Percentiles rank a stretch among this genome's conserved stretches.
Conservation (phyloP, 2,797 vertebrate genomes). For the Microcaecilia unicolor region DNA sequence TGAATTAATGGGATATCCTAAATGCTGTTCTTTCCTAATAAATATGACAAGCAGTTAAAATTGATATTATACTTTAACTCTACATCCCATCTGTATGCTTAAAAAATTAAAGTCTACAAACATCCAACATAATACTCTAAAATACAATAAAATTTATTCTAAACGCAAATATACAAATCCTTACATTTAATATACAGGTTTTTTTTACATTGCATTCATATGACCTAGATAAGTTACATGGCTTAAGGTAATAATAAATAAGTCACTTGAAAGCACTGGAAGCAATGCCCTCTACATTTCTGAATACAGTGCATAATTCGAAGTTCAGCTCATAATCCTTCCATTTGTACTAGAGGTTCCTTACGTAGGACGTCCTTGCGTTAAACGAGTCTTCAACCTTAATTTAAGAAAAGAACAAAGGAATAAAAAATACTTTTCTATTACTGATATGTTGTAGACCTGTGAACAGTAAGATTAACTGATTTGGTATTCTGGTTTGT, state of each 20-base stretch:
- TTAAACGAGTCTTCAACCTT: constrained; percentile 61
- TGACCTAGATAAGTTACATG: constrained; percentile 36
- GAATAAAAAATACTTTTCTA: too few species aligned
- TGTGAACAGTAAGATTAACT: too few species aligned
- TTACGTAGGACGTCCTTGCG: constrained; percentile 53
- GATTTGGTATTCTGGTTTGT: too few species aligned
- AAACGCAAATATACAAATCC: constrained; percentile 47
- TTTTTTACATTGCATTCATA: constrained; percentile 27
- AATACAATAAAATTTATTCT: constrained; percentile 25
- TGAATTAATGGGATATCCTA: too few species aligned
- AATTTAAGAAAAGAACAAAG: constrained; percentile 33
- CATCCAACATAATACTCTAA: constrained; percentile 20
- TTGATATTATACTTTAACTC: too few species aligned
- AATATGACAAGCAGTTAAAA: too few species aligned
- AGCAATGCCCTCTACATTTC: constrained; percentile 17
- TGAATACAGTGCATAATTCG: constrained; percentile 19
- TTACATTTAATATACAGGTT: constrained; percentile 37
- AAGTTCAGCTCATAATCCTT: constrained; percentile 3
- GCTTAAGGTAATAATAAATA: constrained; percentile 37
- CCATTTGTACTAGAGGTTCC: constrained; percentile 22
- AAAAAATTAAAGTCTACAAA: constrained; percentile 34
- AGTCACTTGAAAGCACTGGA: constrained; percentile 40
- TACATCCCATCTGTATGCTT: constrained; percentile 17
- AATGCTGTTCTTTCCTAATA: too few species aligned
- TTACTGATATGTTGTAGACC: too few species aligned